Evolutionary conservation across 2,888 invertebrate species (phyloP).

Genomic region (Meteorus cinctellus): DNA sequence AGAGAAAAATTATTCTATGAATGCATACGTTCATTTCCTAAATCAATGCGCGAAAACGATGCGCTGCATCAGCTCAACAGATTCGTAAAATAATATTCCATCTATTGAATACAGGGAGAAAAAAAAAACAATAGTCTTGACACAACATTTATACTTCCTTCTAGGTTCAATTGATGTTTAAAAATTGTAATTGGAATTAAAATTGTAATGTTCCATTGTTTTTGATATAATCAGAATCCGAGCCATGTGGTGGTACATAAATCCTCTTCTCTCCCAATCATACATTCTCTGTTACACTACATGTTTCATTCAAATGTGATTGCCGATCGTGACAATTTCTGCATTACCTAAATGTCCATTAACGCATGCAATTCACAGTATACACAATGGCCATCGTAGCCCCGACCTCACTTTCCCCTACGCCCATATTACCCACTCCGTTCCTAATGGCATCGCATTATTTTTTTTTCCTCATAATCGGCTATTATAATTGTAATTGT

Average conservation of each 20-base stretch:
- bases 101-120: not conserved
- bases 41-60: too few species aligned
- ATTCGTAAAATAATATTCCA: too few species aligned
- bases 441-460: constrained; percentile 14
- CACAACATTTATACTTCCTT: not conserved
- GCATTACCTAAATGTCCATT: constrained; percentile 25
- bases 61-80: too few species aligned
- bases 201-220: not conserved
- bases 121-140: not conserved
- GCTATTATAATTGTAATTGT: not conserved
- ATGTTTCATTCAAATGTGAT: constrained; percentile 17
- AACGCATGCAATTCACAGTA: constrained; percentile 29
- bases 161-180: too few species aligned
- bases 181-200: not conserved
- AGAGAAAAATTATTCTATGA: too few species aligned
- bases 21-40: too few species aligned
- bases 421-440: constrained; percentile 7
- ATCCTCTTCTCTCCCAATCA: not conserved
- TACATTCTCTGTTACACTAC: constrained; percentile 2
- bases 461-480: constrained; percentile 17
- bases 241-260: not conserved
- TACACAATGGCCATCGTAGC: constrained; percentile 19
- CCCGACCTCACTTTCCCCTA: constrained; percentile 24
- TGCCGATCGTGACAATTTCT: constrained; percentile 22
- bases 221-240: not conserved